Evolutionary conservation across 2,113 vertebrate genomes (phyloP).

Genomic region (Ciconia maguari): DNA sequence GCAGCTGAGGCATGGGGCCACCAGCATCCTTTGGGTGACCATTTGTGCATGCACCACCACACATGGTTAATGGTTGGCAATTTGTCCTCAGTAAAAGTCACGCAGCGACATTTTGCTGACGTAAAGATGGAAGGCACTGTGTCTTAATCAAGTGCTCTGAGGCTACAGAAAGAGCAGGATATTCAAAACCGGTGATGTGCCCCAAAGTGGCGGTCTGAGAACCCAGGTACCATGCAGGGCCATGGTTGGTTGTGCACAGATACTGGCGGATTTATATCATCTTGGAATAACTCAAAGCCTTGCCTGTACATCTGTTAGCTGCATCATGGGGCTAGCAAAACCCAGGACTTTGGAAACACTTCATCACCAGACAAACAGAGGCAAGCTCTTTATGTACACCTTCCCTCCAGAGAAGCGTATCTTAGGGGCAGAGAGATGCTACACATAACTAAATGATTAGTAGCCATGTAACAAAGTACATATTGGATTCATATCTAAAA

Average conservation of each 20-base stretch:
- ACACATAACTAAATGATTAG: not conserved
- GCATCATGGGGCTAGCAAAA: not conserved
- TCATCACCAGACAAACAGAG: not conserved
- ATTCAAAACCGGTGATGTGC: not conserved
- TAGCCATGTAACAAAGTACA: not conserved
- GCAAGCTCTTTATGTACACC: not conserved
- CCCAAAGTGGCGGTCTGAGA: not conserved
- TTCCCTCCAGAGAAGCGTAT: not conserved
- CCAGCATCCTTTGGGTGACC: not conserved
- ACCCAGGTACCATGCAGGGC: not conserved
- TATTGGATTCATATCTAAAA: not conserved
- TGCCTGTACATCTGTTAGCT: not conserved
- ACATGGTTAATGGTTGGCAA: not conserved
- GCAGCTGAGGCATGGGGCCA: not conserved
- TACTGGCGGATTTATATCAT: not conserved
- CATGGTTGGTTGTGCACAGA: not conserved
- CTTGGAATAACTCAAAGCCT: not conserved
- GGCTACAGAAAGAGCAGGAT: not conserved
- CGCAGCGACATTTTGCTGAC: rapidly evolving
- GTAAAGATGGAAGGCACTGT: not conserved
- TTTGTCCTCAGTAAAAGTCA: not conserved
- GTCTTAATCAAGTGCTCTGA: not conserved
- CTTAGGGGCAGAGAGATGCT: not conserved
- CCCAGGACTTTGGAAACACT: not conserved
- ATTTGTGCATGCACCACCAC: not conserved